These are phyloP conservation scores for Epicauta chinensis DNA, from an alignment of 1,140 invertebrate species.

Conservation along the genomic window DNA sequence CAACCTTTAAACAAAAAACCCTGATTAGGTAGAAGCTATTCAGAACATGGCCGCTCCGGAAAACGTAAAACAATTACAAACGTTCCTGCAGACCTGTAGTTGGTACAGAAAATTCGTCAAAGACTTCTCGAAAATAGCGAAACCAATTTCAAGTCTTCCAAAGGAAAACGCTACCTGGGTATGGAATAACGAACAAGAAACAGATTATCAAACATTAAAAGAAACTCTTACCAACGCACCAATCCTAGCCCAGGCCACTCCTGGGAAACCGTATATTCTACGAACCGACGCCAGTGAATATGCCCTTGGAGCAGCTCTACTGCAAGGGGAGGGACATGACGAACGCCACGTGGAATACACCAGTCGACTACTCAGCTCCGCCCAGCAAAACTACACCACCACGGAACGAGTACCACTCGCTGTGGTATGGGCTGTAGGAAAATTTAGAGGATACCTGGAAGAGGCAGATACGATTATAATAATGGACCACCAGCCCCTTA, in stretches of 20 bases:
- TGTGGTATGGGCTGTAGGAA: conserved; percentile 37
- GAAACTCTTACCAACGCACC: conserved; percentile 4
- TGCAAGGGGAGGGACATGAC: conserved; percentile 36
- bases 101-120: too few species aligned
- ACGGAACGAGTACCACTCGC: conserved; percentile 43
- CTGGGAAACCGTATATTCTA: conserved; percentile 26
- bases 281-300: conserved; percentile 36
- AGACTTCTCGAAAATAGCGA: too few species aligned
- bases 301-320: conserved; percentile 37
- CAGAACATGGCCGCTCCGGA: too few species aligned
- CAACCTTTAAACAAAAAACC: too few species aligned
- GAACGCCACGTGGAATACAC: conserved; percentile 40
- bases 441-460: conserved; percentile 30
- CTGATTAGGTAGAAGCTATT: too few species aligned
- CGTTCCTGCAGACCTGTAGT: too few species aligned
- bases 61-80: too few species aligned
- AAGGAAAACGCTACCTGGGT: neutral
- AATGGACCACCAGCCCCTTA: conserved; percentile 4
- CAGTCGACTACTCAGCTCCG: conserved; percentile 30
- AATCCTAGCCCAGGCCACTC: conserved; percentile 27
- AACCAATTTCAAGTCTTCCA: neutral
- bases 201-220: conserved; percentile 4
- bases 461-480: conserved; percentile 36
- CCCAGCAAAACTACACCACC: conserved; percentile 39
- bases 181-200: neutral